phyloP scores from a whole-genome alignment of 2,888 invertebrate genomes.

The Eustalomyia histrio region DNA sequence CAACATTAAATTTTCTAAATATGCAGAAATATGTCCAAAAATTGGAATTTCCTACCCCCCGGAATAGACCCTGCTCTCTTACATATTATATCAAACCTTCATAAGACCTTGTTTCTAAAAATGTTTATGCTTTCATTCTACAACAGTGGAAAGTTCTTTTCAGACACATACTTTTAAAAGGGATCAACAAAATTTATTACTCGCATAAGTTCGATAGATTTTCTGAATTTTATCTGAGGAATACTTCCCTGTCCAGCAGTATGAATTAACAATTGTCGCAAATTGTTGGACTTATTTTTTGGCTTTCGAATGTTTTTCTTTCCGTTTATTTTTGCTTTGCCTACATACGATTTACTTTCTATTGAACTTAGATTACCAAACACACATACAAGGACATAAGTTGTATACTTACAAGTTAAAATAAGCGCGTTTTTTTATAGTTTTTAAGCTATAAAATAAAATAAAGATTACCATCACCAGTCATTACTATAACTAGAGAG shows the following conservation, averaged over 20 bases:
- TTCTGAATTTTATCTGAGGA: background rate
- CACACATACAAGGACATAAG: background rate
- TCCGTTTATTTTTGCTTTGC: constrained; percentile 17
- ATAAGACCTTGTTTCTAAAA: no score
- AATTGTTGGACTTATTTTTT: background rate
- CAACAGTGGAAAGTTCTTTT: no score
- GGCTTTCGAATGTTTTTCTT: constrained; percentile 17
- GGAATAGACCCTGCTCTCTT: no score
- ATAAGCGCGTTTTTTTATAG: constrained; percentile 43
- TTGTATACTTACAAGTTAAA: background rate
- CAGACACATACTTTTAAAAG: no score
- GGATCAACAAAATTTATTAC: no score
- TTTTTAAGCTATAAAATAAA: constrained; percentile 45
- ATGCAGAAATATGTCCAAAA: no score
- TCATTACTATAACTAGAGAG: constrained; percentile 36
- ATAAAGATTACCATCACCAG: constrained; percentile 46
- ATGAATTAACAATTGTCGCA: constrained; percentile 29
- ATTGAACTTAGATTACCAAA: constrained; percentile 37
- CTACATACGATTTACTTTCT: constrained; percentile 40
- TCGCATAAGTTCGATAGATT: no score
- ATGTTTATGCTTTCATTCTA: no score
- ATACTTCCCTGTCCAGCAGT: background rate
- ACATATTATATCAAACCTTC: no score
- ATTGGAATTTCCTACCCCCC: no score
- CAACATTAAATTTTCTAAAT: no score